A percentile compares a stretch with the other conserved stretches of the same genome.
Conservation (phyloP, 1,140 invertebrate genomes). For the Pachypeltis micranthus region DNA sequence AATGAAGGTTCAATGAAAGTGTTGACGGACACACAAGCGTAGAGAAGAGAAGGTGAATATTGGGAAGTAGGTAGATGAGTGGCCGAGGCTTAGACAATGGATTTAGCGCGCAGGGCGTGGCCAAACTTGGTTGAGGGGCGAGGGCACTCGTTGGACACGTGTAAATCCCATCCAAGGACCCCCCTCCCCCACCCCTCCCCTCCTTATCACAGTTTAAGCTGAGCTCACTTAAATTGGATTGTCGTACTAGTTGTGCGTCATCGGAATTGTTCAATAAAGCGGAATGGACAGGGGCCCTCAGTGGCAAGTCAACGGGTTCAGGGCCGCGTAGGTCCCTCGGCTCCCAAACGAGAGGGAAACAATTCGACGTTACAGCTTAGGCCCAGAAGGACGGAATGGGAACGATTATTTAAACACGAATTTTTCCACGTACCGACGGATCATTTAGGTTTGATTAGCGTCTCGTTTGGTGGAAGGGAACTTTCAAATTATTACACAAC, state of each 20-base stretch:
- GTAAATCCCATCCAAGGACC: neutral
- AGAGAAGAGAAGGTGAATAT: too few relatives aligned
- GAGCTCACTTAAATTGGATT: neutral
- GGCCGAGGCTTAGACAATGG: too few relatives aligned
- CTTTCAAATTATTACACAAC: neutral
- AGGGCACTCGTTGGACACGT: neutral
- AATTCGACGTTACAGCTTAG: too few relatives aligned
- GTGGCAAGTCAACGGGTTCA: neutral
- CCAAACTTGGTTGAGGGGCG: too few relatives aligned
- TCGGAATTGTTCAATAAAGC: neutral
- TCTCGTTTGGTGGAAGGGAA: neutral
- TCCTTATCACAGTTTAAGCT: neutral
- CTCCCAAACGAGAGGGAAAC: too few relatives aligned
- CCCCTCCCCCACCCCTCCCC: too few relatives aligned
- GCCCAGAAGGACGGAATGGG: too few relatives aligned
- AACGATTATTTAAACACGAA: neutral
- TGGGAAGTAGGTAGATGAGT: too few relatives aligned
- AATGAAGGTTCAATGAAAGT: too few relatives aligned
- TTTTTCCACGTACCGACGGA: neutral
- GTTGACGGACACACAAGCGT: too few relatives aligned
- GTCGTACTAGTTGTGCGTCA: neutral
- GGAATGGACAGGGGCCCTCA: neutral
- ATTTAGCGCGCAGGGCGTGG: too few relatives aligned
- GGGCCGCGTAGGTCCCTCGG: neutral
- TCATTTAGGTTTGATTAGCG: neutral